These are phyloP conservation scores for Meandrusa payeni DNA, from an alignment of 2,888 invertebrate genomes.

Conservation along the genomic window DNA sequence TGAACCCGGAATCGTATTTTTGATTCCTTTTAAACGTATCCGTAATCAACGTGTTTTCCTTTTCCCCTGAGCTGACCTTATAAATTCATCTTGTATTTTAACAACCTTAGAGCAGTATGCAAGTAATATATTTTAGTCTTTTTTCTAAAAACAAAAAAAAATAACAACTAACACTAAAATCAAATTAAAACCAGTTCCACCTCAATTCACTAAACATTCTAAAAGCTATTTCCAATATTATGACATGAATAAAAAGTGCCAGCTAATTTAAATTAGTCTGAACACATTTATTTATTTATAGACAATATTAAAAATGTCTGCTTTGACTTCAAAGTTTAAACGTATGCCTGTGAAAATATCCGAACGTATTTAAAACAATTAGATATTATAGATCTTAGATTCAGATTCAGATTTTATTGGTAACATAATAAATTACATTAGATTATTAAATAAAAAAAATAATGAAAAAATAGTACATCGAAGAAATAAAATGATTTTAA, in stretches of 20 bases:
- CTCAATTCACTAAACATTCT: neutral
- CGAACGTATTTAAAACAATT: no score
- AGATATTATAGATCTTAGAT: no score
- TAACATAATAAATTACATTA: no score
- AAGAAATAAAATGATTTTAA: no score
- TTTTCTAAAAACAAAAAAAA: neutral
- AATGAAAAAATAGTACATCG: no score
- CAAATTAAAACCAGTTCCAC: constrained; percentile 3
- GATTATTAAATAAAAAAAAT: no score
- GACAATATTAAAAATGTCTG: neutral
- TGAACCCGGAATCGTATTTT: constrained; percentile 16
- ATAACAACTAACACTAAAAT: constrained; percentile 8
- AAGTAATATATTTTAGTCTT: no score
- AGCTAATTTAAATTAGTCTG: constrained; percentile 10
- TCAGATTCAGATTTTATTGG: no score
- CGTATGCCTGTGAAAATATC: neutral
- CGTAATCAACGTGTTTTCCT: neutral
- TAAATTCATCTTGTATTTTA: no score
- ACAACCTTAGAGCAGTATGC: no score
- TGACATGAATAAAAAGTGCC: constrained; percentile 5
- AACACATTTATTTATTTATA: neutral
- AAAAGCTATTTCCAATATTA: constrained; percentile 12
- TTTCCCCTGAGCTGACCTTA: neutral
- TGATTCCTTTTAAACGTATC: neutral
- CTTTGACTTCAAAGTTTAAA: constrained; percentile 5